Percentiles rank a stretch among this genome's conserved stretches.
Evolutionary conservation across 1,140 invertebrate genomes (phyloP).

Genomic region (Nasonia longicornis): DNA sequence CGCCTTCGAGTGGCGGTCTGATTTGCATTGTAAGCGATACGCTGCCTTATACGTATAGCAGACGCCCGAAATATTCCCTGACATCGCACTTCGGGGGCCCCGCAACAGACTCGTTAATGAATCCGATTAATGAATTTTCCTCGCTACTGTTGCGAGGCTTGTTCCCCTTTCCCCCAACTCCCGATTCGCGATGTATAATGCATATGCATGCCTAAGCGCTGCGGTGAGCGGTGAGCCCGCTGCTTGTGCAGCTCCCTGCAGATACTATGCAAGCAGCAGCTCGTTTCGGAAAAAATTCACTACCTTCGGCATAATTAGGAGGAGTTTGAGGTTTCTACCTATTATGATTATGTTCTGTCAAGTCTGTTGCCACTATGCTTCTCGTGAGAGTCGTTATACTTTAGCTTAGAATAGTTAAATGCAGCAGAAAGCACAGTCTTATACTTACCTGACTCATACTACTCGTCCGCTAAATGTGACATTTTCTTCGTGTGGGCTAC

Average conservation of each 20-base stretch:
- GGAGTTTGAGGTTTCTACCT: neutral
- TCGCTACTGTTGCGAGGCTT: neutral
- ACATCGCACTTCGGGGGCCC: conserved; percentile 39
- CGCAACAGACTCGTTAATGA: conserved; percentile 43
- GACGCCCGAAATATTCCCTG: conserved; percentile 33
- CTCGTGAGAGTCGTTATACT: no score
- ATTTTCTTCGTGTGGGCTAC: no score
- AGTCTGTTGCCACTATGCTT: no score
- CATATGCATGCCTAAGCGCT: conserved; percentile 22
- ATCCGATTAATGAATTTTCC: conserved; percentile 47
- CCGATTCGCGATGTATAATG: conserved; percentile 11
- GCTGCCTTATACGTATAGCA: neutral
- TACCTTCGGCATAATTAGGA: neutral
- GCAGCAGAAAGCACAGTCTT: no score
- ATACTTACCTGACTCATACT: no score
- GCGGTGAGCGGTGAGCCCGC: neutral
- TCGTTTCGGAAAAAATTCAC: neutral
- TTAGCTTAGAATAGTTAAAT: no score
- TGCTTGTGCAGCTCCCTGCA: neutral
- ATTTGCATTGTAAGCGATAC: conserved; percentile 48
- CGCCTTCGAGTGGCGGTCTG: conserved; percentile 36
- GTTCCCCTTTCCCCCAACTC: neutral
- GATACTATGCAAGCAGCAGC: neutral
- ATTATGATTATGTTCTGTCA: no score
- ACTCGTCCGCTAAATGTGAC: no score